phyloP scores from a whole-genome alignment of 2,888 invertebrate genomes.

The Oscheius sp. region DNA sequence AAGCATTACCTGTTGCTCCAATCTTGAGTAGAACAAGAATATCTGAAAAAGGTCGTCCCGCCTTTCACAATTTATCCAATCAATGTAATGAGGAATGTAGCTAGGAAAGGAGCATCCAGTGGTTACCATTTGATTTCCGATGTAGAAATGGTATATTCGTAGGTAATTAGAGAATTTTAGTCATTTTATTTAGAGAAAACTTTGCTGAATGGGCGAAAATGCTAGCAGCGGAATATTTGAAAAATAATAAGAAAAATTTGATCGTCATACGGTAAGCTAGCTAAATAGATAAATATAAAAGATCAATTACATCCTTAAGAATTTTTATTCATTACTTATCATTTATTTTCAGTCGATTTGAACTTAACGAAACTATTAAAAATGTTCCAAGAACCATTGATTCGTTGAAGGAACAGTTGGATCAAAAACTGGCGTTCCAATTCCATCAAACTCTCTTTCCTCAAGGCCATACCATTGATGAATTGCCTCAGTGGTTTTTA shows the following conservation, averaged over 20 bases:
- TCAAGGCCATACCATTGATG: slow-evolving; percentile 51
- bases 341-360: slow-evolving; percentile 39
- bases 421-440: slow-evolving; percentile 46
- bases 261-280: slow-evolving; percentile 25
- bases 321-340: neutral
- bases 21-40: no score
- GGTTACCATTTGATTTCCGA: slow-evolving; percentile 45
- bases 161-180: neutral
- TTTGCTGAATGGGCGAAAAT: slow-evolving; percentile 8
- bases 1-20: neutral
- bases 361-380: slow-evolving; percentile 40
- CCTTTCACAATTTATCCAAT: slow-evolving; percentile 57
- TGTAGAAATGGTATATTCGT: slow-evolving; percentile 50
- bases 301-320: neutral
- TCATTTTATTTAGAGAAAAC: neutral
- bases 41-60: slow-evolving; percentile 4
- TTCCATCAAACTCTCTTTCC: slow-evolving; percentile 57
- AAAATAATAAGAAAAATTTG: neutral
- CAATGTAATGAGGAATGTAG: slow-evolving; percentile 54
- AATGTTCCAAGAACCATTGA: slow-evolving; percentile 37
- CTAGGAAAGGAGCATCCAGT: slow-evolving; percentile 44
- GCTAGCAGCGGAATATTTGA: neutral
- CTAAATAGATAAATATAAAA: neutral
- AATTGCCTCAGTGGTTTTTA: slow-evolving; percentile 50
- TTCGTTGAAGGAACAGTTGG: slow-evolving; percentile 38